Base-by-base conservation (phyloP, 2,797 vertebrate species). In the Myoxocephalus aenaeus region DNA sequence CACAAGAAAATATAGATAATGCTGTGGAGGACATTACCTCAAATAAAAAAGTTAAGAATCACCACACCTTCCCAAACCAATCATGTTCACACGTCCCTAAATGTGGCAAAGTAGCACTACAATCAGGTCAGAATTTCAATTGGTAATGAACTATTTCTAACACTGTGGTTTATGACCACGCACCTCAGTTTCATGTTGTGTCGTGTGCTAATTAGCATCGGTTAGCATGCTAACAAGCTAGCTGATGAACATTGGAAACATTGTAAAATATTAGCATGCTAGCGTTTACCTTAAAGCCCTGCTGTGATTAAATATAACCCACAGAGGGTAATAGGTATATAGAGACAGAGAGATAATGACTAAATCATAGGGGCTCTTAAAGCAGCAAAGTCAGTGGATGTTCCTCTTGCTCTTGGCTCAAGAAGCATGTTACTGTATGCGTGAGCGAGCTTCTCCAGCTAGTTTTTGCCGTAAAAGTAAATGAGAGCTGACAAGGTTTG, bases 401-500 rank as follows among this genome's bases (percentile, higher is more conserved):
- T 76, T 42, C 44, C 17, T 57, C 61, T 65, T 59, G 42, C 17
- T 57, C 61, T 65, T 59, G 42, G 13, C 18, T 44, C n/a, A 17
- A 13, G 36, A 51, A 25, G 18, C 10, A 50, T 13, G 42, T 48
- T 20, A 14, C 7, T 4, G 46, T 32, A 2, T 11, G 17, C n/a
- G 22, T 29, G 9, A 27, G 12, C 18, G 22, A 9, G 42, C 29
- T 27, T 64, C 56, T 65, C 6, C 40, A 29, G 75, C 50, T 67
- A 12, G 61, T 66, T 48, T 79, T 53, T 63, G 62, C 77, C 63
- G 69, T 18, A 51, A 68, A 48, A 57, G 32, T 64, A 76, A 77
- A 77, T 27, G 67, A 87, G 61, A 67, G 50, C 66, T 64, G 80
- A 80, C 72, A 65, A 36, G 12, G 38, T 61, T 34, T 53, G n/a